Conservation (phyloP, 2,113 vertebrate genomes). For the Spea bombifrons region DNA sequence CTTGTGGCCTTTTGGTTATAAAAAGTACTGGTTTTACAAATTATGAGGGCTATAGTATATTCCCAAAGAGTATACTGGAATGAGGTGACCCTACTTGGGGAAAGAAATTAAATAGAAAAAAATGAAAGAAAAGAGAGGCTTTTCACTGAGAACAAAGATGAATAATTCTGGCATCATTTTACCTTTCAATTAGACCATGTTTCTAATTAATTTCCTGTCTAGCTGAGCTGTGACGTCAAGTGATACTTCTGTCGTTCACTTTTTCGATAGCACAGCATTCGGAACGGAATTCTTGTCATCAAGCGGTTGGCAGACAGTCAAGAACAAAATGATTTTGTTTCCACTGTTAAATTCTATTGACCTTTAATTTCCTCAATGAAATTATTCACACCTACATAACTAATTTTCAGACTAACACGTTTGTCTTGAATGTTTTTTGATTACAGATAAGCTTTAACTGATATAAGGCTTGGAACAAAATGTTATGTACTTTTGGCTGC, state of each 20-base stretch:
- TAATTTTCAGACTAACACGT: neutral
- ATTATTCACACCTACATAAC: slow-evolving; percentile 55
- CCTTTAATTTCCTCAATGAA: slow-evolving; percentile 63
- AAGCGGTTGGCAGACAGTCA: slow-evolving; percentile 58
- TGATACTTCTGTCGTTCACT: slow-evolving; percentile 60
- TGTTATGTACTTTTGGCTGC: too few species aligned
- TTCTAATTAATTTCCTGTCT: slow-evolving; percentile 69
- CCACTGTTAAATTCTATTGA: slow-evolving; percentile 50
- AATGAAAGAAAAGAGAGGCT: slow-evolving; percentile 18
- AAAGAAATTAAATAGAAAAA: slow-evolving; percentile 39
- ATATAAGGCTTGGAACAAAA: too few species aligned
- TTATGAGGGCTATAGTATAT: slow-evolving; percentile 27
- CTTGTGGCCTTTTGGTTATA: slow-evolving; percentile 11
- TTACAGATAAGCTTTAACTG: too few species aligned
- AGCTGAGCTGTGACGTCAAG: slow-evolving; percentile 62
- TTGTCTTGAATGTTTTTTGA: too few species aligned
- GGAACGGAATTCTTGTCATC: slow-evolving; percentile 61
- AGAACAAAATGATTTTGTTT: slow-evolving; percentile 57
- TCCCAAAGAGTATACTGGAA: slow-evolving; percentile 34
- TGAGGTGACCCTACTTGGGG: slow-evolving; percentile 35
- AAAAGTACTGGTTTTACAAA: slow-evolving; percentile 34
- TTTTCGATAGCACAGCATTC: slow-evolving; percentile 61
- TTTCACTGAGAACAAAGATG: slow-evolving; percentile 26
- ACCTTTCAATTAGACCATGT: slow-evolving; percentile 47
- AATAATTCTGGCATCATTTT: slow-evolving; percentile 42